Evolutionary conservation across 2,888 invertebrate genomes (phyloP), one percentile per base, ranked within the genome.

Genomic region (Amblyteles armatorius): DNA sequence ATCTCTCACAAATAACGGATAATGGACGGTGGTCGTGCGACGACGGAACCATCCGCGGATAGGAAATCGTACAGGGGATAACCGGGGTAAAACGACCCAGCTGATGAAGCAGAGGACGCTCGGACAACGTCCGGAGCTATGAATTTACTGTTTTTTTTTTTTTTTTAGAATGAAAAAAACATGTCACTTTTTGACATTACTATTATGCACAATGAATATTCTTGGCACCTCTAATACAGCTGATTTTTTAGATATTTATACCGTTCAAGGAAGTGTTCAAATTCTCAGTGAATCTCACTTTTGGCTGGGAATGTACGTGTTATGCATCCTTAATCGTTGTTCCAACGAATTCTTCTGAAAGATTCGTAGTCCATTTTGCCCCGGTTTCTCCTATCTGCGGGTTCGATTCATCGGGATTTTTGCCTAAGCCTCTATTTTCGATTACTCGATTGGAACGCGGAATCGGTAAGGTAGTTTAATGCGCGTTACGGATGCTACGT

Each of bases 401-500:
- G 4, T 4, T 48, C 44, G 16, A 48, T 16, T 16, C 13, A 48
- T 16, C 44, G 16, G 44, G 16, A 48, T 11, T 48, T 48, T 13
- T 48, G 16, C 16, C 4, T 16, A 13, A 4, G 16, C 44, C 13
- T 3, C 3, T 16, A 16, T 48, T 16, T 48, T 48, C 57, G 57
- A 57, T 57, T 22, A 22, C 33, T 7, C 33, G 69, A 74, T n/a
- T 29, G 40, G 71, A 71, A 71, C 50, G 60, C n/a, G n/a, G 55
- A 55, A 82, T 65, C 29, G 29, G 13, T 5, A 29, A 63, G 63
- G 6, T n/a, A 63, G 16, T 6, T 63, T 33, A 63, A 63, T 63
- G 63, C 63, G 33, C 63, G 57, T 26, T 57, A 26, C 26, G 57
- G 65, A 84, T 77, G 67, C 79, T 77, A 73, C 26, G 36, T 77